Base-by-base conservation (phyloP, 1,140 invertebrate species). In the Atta texana region DNA sequence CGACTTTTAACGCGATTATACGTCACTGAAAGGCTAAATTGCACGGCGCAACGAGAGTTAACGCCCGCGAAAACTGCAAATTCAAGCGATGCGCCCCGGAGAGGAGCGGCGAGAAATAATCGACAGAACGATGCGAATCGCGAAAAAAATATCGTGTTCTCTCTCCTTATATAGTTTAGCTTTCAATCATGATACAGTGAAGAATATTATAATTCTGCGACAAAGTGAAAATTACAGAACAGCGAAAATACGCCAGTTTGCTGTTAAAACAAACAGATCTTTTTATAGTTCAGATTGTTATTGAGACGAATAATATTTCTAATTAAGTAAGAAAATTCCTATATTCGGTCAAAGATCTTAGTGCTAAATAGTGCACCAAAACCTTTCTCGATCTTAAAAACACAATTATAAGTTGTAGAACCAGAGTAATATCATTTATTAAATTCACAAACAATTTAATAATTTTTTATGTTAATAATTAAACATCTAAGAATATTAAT, bases 1-100 rank as follows among this genome's bases (percentile, higher is more conserved):
- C 78, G 89, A 90, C 89, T 90, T 90, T 90, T 90, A 90, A 90
- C 89, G 86, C 89, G 88, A 90, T 90, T 90, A 90, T 90, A 90
- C 88, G 80, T 90, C 75, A 75, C 88, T 87, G 89, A 87, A 90
- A 90, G 88, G 69, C 85, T 90, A 90, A 90, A 90, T 90, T 90
- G 88, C 88, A 74, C 71, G 51, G 85, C 74, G 88, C 89, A 84
- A 78, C 88, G 77, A 87, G 89, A 90, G 89, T 90, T 89, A 90
- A 90, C 88, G 61, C 88, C 78, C 81, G 75, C 86, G 75, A 89
- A 87, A 87, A 87, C 78, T 89, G 61, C 74, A 85, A 87, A 69
- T 87, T 90, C 72, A 49, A 82, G 80, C 84, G 77, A 89, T 57
- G 76, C 53, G 59, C 64, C 39, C 16, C 49, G 44, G 49, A 74